These are phyloP conservation scores for Gavialis gangeticus DNA, from an alignment of 2,113 vertebrate genomes.

Conservation along the genomic window DNA sequence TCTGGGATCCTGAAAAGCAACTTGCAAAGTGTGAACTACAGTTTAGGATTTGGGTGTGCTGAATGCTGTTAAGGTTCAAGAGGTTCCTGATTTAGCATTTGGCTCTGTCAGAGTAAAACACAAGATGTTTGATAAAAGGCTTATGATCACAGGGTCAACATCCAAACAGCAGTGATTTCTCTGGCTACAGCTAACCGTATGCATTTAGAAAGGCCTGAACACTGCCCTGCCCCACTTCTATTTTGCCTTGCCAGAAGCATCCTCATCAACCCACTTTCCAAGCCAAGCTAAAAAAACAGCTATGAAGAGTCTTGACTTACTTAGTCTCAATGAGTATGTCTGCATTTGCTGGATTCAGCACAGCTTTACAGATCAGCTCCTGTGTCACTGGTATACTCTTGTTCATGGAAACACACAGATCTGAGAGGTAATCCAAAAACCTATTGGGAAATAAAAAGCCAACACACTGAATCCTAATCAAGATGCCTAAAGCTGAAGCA, in stretches of 20 bases:
- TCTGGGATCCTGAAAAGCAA: neutral
- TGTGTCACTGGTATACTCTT: slow-evolving; percentile 99
- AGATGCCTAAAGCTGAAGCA: neutral
- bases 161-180: neutral
- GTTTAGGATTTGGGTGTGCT: too few relatives aligned
- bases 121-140: neutral
- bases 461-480: neutral
- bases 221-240: neutral
- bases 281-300: neutral
- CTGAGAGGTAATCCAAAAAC: slow-evolving; percentile 98
- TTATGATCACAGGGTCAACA: too few relatives aligned
- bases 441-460: slow-evolving; percentile 68
- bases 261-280: slow-evolving; percentile 34
- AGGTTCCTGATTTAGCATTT: neutral
- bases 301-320: slow-evolving; percentile 76
- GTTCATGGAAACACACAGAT: slow-evolving; percentile 98
- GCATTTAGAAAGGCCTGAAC: neutral
- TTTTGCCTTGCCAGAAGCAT: neutral
- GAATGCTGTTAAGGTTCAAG: neutral
- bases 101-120: accelerated
- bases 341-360: slow-evolving; percentile 91
- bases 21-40: neutral
- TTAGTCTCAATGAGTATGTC: slow-evolving; percentile 99
- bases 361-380: slow-evolving; percentile 97
- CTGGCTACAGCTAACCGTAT: neutral